phyloP scores from a whole-genome alignment of 2,113 vertebrate genomes.

The Hippocampus guttulatus region DNA sequence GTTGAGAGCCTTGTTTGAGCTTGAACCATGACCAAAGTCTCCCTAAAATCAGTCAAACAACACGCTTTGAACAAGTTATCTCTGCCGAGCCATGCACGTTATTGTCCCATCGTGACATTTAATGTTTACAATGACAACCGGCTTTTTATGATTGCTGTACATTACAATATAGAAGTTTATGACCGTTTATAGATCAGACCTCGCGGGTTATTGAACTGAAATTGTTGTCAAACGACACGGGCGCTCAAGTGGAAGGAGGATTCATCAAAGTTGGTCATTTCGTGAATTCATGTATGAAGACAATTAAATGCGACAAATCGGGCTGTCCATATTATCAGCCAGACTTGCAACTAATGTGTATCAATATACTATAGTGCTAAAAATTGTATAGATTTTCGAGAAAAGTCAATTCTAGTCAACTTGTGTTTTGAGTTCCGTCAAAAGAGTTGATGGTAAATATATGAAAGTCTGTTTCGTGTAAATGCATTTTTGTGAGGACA shows the following conservation, averaged over 20 bases:
- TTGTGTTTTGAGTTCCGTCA: no score
- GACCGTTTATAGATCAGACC: not conserved
- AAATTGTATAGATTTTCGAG: no score
- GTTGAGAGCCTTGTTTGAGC: constrained; percentile 7
- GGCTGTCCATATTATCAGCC: not conserved
- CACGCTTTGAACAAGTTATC: not conserved
- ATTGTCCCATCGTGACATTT: not conserved
- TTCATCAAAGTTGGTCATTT: not conserved
- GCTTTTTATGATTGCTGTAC: not conserved
- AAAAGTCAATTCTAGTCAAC: no score
- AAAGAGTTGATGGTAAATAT: no score
- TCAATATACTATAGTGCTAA: no score
- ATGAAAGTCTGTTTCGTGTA: no score
- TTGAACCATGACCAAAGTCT: not conserved
- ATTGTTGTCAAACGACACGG: not conserved
- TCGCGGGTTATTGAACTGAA: not conserved
- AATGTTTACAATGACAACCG: not conserved
- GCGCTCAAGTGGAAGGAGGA: not conserved
- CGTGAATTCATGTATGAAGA: constrained; percentile 8
- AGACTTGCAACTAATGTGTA: constrained; percentile 2
- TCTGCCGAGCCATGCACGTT: not conserved
- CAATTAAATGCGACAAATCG: not conserved
- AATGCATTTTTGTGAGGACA: no score
- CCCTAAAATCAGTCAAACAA: not conserved
- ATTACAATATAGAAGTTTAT: not conserved